These are phyloP conservation scores for Orthosia incerta DNA, from an alignment of 2,888 invertebrate genomes.

Conservation along the genomic window DNA sequence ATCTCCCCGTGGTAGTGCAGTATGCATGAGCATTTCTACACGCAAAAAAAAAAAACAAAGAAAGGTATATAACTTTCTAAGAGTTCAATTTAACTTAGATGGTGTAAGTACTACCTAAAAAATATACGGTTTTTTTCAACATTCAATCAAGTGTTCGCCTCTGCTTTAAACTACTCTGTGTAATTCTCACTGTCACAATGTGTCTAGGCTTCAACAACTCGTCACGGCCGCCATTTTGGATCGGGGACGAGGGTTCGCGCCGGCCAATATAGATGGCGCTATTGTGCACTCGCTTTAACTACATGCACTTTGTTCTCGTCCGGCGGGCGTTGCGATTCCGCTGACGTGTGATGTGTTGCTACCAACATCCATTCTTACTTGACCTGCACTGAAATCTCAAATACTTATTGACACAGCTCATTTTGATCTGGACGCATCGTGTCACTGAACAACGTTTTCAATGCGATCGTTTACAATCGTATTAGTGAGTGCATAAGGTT, in stretches of 20 bases:
- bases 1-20: no score
- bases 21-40: no score
- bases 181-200: conserved; percentile 69
- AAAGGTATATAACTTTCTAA: no score
- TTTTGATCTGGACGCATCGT: conserved; percentile 70
- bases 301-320: conserved; percentile 86
- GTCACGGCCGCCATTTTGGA: conserved; percentile 77
- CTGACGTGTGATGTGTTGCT: conserved; percentile 87
- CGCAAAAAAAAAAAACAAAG: no score
- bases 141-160: conserved; percentile 14
- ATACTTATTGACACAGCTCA: conserved; percentile 68
- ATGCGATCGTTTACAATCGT: conserved; percentile 61
- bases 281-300: conserved; percentile 83
- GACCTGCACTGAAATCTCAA: conserved; percentile 60
- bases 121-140: neutral
- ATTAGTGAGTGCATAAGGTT: conserved; percentile 57
- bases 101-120: no score
- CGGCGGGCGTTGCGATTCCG: conserved; percentile 81
- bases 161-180: conserved; percentile 46
- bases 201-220: conserved; percentile 72
- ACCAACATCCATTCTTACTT: conserved; percentile 71
- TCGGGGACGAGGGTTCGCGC: conserved; percentile 62
- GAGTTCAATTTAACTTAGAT: no score
- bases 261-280: conserved; percentile 84
- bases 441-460: conserved; percentile 66